Base-by-base conservation (phyloP, 2,113 vertebrate genomes). In the Halichoerus grypus region DNA sequence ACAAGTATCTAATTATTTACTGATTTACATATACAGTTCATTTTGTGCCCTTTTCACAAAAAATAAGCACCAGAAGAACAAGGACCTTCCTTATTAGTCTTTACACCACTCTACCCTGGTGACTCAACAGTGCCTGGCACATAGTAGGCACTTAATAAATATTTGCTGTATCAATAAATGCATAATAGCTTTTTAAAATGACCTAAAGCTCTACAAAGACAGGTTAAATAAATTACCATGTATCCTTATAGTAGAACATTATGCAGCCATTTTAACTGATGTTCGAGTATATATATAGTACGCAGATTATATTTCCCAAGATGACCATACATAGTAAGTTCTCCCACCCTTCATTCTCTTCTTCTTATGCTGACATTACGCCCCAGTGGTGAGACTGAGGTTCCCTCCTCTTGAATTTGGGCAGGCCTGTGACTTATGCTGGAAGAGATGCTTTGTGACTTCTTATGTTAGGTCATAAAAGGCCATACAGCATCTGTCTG, bases 391-490 rank as follows among this genome's bases (percentile, higher is more conserved):
- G 33, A 63, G 12, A 53, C 3, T 2, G 1, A 69, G 55, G 24
- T 33, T 80, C 69, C 19, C 31, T 71, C 80, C 63, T 88, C 67
- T 55, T 87, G 69, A 91, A 87, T 88, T 92, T 92, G 28, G 15
- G 36, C 36, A 79, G 77, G 12, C 0, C 57, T 69, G 6, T 61
- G 39, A 92, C 79, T 36, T 36, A 31, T 46, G 10, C 51, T 63
- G 63, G 69, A 88, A 95, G 19, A 42, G 19, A 90, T 49, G 33
- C 33, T 95, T 61, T 94, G 51, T 87, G 59, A 91, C 67, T 88
- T 91, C 49, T 77, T 21, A 94, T 77, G 33, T 36, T 81, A 91
- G 65, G 83, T 83, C 83, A 92, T 59, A 88, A 92, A 88, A 67
- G 76, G 59, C n/a, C 65, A 36, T 21, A 36, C 0, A 89, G 42